These are phyloP conservation scores for Hydropsyche tenuis DNA, from an alignment of 1,140 invertebrate genomes.

Conservation along the genomic window DNA sequence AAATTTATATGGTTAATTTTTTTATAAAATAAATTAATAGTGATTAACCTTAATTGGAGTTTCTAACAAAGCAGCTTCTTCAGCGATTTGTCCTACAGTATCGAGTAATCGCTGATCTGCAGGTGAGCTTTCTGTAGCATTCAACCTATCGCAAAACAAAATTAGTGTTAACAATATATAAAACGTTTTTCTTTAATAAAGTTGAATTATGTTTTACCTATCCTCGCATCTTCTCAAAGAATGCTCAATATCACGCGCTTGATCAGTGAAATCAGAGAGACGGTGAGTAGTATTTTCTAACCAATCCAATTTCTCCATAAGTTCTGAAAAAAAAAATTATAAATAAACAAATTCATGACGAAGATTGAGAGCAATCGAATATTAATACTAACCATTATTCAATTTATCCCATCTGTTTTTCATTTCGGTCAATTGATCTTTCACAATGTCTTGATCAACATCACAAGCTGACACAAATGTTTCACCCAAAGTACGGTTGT, in stretches of 20 bases:
- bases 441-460: slow-evolving; percentile 88
- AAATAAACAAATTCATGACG: no score
- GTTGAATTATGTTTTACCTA: slow-evolving; percentile 48
- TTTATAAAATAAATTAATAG: neutral
- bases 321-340: slow-evolving; percentile 55
- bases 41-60: slow-evolving; percentile 42
- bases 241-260: slow-evolving; percentile 81
- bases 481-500: slow-evolving; percentile 83
- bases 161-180: neutral
- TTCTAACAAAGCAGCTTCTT: slow-evolving; percentile 67
- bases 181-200: no score
- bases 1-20: neutral
- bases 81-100: slow-evolving; percentile 53
- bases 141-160: slow-evolving; percentile 30
- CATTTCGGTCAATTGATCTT: slow-evolving; percentile 79
- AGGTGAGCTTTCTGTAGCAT: slow-evolving; percentile 37
- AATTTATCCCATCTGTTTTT: slow-evolving; percentile 90
- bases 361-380: neutral
- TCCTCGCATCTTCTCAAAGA: slow-evolving; percentile 87
- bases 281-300: slow-evolving; percentile 85
- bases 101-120: slow-evolving; percentile 45
- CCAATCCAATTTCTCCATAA: slow-evolving; percentile 68
- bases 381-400: slow-evolving; percentile 71
- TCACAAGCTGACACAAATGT: slow-evolving; percentile 86
- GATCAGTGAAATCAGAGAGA: slow-evolving; percentile 85